Percentiles rank a stretch among this genome's conserved stretches.
phyloP scores from a whole-genome alignment of 2,888 invertebrate species.

The Phalangium opilio region DNA sequence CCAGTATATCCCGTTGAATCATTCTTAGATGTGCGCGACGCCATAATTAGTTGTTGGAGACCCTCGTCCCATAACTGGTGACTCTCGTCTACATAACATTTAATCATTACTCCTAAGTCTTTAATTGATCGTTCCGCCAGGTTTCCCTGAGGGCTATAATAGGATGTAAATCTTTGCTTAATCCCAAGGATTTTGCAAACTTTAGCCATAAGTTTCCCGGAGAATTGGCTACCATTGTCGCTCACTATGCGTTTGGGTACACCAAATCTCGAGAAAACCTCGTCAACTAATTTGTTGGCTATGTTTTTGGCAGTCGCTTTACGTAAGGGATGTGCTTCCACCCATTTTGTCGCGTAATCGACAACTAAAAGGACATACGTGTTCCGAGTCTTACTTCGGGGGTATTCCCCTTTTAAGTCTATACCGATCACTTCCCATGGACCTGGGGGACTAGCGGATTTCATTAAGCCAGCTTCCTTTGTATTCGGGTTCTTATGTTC shows the following conservation, averaged over 20 bases:
- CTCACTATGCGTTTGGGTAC: slow-evolving; percentile 3
- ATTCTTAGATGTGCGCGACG: slow-evolving; percentile 6
- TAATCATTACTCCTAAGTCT: slow-evolving; percentile 4
- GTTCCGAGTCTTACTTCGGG: background rate
- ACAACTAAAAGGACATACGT: slow-evolving; percentile 2
- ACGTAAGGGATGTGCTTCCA: slow-evolving; percentile 2
- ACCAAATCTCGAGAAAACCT: slow-evolving; percentile 7
- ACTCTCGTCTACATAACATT: too few relatives aligned
- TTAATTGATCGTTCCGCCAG: slow-evolving; percentile 7
- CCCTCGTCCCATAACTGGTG: background rate
- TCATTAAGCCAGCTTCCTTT: too few relatives aligned
- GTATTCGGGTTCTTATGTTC: too few relatives aligned
- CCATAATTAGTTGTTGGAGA: slow-evolving; percentile 3
- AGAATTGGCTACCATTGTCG: too few relatives aligned
- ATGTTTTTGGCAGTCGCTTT: background rate
- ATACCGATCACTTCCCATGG: too few relatives aligned
- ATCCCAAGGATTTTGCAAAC: background rate
- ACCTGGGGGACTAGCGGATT: too few relatives aligned
- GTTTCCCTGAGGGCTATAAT: slow-evolving; percentile 9
- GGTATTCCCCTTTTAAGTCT: too few relatives aligned
- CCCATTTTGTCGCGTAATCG: slow-evolving; percentile 3
- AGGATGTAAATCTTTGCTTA: background rate
- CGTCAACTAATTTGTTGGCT: background rate
- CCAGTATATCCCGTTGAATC: too few relatives aligned
- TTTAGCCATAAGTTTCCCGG: too few relatives aligned